Conservation (phyloP, 2,797 vertebrate genomes). For the Carapus acus region DNA sequence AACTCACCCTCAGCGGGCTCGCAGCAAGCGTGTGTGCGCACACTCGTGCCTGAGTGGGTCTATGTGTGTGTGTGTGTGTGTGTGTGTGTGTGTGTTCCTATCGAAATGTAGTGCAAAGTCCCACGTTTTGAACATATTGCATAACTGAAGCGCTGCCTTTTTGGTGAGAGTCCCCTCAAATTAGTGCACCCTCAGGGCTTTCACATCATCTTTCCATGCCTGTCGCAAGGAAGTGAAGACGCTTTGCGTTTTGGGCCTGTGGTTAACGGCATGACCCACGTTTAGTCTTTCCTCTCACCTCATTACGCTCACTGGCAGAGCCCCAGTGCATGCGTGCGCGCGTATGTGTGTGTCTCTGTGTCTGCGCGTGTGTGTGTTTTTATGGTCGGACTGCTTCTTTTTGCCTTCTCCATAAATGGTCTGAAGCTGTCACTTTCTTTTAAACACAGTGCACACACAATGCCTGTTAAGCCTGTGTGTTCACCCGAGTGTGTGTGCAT, state of each 20-base stretch:
- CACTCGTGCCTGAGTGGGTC: no score
- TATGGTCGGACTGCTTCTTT: slow-evolving; percentile 13
- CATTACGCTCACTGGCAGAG: slow-evolving; percentile 16
- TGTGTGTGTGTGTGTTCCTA: no score
- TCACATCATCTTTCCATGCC: slow-evolving; percentile 3
- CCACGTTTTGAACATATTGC: no score
- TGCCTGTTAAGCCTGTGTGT: slow-evolving; percentile 9
- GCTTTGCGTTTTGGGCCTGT: slow-evolving; percentile 20
- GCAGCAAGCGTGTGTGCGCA: neutral
- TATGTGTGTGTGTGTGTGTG: no score
- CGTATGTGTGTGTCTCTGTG: slow-evolving; percentile 12
- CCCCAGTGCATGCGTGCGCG: slow-evolving; percentile 7
- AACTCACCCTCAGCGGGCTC: neutral
- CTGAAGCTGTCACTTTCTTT: slow-evolving; percentile 52
- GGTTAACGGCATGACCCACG: slow-evolving; percentile 38
- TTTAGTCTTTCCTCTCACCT: slow-evolving; percentile 36
- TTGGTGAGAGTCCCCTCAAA: no score
- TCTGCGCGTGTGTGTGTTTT: slow-evolving; percentile 15
- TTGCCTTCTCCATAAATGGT: slow-evolving; percentile 59
- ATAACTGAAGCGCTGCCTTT: no score
- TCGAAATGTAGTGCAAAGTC: no score
- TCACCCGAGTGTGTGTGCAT: slow-evolving; percentile 7
- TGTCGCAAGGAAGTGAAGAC: slow-evolving; percentile 25
- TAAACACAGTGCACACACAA: slow-evolving; percentile 60
- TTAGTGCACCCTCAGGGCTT: slow-evolving; percentile 6